Conservation (phyloP, 2,113 vertebrate genomes). For the Apaloderma vittatum region DNA sequence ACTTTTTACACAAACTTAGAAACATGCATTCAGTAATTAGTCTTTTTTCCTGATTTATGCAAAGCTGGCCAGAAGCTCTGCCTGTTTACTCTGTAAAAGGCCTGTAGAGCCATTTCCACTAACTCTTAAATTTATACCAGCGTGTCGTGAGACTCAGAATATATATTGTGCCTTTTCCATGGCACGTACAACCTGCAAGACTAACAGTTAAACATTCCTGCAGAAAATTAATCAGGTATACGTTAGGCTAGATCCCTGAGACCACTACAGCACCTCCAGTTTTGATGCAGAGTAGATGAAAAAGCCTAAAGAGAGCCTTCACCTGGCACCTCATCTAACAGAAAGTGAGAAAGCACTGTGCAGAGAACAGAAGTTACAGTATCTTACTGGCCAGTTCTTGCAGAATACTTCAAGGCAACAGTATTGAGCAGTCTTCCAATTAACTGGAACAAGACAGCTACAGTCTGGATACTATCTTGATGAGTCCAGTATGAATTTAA, state of each 20-base stretch:
- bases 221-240: neutral
- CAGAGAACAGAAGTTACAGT: neutral
- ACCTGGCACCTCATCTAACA: neutral
- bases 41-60: constrained; percentile 28
- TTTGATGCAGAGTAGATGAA: neutral
- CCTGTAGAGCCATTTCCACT: neutral
- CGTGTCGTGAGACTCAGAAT: neutral
- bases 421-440: neutral
- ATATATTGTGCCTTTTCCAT: accelerated
- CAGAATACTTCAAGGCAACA: neutral
- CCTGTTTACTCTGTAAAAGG: neutral
- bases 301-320: neutral
- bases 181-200: neutral
- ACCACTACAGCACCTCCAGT: neutral
- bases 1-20: constrained; percentile 34
- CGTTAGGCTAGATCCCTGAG: neutral
- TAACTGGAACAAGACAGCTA: neutral
- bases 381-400: neutral
- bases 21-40: constrained; percentile 38
- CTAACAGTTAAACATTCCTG: neutral
- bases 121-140: neutral
- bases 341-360: neutral
- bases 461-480: neutral
- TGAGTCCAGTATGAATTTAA: neutral
- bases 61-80: neutral